A percentile compares a stretch with the other conserved stretches of the same genome.
phyloP scores from a whole-genome alignment of 2,797 vertebrate genomes.

The Acridotheres tristis region DNA sequence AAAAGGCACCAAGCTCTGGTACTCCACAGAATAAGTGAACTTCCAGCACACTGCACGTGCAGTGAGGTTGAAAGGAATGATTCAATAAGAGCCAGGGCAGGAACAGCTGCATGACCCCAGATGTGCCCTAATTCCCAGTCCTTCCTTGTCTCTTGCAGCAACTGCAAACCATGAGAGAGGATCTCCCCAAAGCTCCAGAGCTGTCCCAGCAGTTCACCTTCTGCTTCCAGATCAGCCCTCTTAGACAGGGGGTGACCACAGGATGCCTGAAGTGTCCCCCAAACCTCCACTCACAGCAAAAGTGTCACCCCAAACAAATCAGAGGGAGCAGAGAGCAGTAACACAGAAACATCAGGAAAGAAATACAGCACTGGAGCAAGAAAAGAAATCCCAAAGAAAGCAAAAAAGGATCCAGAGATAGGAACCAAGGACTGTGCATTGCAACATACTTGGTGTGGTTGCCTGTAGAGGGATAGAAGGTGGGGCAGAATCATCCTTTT shows the following conservation, averaged over 20 bases:
- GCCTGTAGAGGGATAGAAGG: not conserved
- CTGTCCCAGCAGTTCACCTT: not conserved
- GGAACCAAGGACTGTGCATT: not conserved
- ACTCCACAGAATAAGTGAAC: not conserved
- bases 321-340: not conserved
- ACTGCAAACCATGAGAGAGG: not conserved
- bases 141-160: not conserved
- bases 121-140: not conserved
- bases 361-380: not conserved
- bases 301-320: not conserved
- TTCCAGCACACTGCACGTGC: not conserved
- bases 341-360: not conserved
- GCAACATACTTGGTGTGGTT: not conserved
- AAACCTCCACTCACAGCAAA: not conserved
- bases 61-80: not conserved
- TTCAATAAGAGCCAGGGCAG: not conserved
- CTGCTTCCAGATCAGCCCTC: not conserved
- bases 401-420: not conserved
- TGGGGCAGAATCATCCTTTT: not conserved
- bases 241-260: accelerated
- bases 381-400: not conserved
- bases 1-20: not conserved
- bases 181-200: not conserved
- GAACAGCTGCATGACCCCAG: not conserved
- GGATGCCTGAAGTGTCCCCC: not conserved